These are phyloP conservation scores for Danio rerio DNA, from an alignment of 2,113 vertebrate species.

Conservation along the genomic window DNA sequence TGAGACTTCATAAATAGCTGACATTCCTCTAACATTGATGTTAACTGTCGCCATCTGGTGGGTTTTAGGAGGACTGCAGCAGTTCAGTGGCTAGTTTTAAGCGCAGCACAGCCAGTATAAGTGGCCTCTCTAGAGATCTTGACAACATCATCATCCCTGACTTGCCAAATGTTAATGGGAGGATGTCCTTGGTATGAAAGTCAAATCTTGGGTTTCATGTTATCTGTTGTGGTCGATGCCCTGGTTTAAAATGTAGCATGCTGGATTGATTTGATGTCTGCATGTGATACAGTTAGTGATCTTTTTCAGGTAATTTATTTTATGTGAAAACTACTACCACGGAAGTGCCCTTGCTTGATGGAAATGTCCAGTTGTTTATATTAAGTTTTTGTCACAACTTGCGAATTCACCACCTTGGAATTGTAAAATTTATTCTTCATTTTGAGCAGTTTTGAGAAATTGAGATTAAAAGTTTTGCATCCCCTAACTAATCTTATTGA, in stretches of 20 bases:
- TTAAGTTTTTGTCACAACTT: neutral
- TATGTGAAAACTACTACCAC: neutral
- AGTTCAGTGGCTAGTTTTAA: conserved; percentile 73
- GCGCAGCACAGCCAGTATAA: conserved; percentile 63
- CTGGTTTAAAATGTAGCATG: conserved; percentile 4
- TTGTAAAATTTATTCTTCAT: too few species aligned
- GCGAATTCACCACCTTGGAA: too few species aligned
- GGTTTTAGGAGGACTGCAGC: conserved; percentile 67
- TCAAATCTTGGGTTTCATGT: neutral
- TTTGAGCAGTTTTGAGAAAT: too few species aligned
- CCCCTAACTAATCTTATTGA: too few species aligned
- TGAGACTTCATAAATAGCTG: neutral
- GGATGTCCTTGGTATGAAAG: conserved; percentile 20
- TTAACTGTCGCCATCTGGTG: conserved; percentile 62
- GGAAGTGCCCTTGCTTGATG: neutral
- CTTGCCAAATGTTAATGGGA: conserved; percentile 64
- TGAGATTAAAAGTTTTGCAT: too few species aligned
- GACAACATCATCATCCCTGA: conserved; percentile 74
- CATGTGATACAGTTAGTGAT: neutral
- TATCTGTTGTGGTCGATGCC: neutral
- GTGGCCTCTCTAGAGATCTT: conserved; percentile 67
- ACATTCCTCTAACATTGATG: conserved; percentile 2
- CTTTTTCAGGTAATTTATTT: neutral
- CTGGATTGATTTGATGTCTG: neutral
- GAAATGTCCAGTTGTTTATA: neutral